These are phyloP conservation scores for Ramphastos sulfuratus DNA, from an alignment of 2,113 vertebrate species.

Conservation along the genomic window DNA sequence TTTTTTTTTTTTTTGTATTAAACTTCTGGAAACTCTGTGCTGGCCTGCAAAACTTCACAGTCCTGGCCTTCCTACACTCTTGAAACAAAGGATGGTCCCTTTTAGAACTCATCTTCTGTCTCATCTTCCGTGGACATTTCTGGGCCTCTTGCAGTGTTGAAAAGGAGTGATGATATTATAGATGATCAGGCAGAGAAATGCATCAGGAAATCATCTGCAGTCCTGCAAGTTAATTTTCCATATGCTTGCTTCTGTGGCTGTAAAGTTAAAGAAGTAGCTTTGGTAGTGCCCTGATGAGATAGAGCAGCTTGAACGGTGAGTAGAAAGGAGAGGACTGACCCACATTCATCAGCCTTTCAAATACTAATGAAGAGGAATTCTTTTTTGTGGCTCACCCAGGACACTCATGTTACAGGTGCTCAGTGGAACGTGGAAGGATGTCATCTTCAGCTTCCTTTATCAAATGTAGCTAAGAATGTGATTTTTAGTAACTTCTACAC, in stretches of 20 bases:
- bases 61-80: neutral
- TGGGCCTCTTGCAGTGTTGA: neutral
- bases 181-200: neutral
- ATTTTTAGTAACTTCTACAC: neutral
- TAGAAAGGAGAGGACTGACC: neutral
- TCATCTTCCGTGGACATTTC: neutral
- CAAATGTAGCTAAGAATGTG: rapidly evolving
- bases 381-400: neutral
- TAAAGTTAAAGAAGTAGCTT: neutral
- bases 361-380: neutral
- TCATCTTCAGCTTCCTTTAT: neutral
- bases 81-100: neutral
- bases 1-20: neutral
- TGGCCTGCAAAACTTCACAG: neutral
- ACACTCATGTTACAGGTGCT: neutral
- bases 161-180: neutral
- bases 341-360: neutral
- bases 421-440: neutral
- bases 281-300: neutral
- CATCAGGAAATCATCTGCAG: neutral
- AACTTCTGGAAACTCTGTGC: neutral
- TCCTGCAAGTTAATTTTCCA: neutral
- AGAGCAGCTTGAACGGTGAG: neutral
- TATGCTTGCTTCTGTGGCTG: neutral
- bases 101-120: neutral